A percentile compares a stretch with the other conserved stretches of the same genome.
phyloP scores from a whole-genome alignment of 1,140 invertebrate species.

The Trichonephila clavipes region DNA sequence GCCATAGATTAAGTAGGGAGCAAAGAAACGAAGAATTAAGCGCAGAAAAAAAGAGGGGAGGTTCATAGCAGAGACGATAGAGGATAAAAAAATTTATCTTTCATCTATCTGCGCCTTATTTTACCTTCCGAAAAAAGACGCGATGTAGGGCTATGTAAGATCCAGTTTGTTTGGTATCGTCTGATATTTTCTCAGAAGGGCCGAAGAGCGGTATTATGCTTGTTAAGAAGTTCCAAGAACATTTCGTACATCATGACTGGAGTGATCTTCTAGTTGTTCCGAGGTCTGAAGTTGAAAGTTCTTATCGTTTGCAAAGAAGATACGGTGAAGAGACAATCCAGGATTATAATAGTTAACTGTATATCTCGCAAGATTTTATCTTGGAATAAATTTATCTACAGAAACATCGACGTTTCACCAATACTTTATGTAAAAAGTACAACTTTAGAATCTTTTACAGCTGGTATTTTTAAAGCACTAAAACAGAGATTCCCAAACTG shows the following conservation, averaged over 20 bases:
- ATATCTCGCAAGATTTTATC: too few species aligned
- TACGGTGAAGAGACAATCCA: not conserved
- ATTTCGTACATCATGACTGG: not conserved
- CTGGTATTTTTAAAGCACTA: too few species aligned
- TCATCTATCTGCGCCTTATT: not conserved
- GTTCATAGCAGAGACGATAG: not conserved
- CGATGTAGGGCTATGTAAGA: not conserved
- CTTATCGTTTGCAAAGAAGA: not conserved
- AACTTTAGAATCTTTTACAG: too few species aligned
- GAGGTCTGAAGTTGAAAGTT: too few species aligned
- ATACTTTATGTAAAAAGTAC: too few species aligned
- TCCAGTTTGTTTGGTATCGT: not conserved
- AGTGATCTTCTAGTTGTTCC: not conserved
- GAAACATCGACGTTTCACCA: too few species aligned
- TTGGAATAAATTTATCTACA: too few species aligned
- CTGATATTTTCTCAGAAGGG: not conserved
- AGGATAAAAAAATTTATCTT: not conserved
- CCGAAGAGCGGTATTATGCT: not conserved
- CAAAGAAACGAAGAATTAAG: not conserved
- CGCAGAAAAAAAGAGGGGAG: not conserved
- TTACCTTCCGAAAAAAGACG: not conserved
- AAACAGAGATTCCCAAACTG: too few species aligned
- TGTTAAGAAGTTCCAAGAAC: conserved; percentile 2
- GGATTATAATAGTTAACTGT: too few species aligned
- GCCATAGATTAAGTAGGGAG: not conserved